These are phyloP conservation scores for Meteorus sp. DNA, from an alignment of 1,140 invertebrate genomes.

Conservation along the genomic window DNA sequence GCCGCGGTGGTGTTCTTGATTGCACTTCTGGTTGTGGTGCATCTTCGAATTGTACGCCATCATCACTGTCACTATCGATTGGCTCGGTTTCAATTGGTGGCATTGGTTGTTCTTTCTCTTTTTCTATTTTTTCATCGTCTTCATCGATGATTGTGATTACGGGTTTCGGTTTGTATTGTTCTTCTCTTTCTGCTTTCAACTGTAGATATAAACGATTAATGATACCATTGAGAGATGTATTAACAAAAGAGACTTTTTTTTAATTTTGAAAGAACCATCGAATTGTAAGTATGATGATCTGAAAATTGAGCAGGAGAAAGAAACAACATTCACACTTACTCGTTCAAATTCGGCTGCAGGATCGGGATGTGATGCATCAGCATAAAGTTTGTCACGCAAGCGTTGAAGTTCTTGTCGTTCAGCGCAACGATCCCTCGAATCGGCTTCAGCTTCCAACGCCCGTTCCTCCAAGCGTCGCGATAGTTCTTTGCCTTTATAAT, in stretches of 20 bases:
- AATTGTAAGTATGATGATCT: background rate
- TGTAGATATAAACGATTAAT: too few relatives aligned
- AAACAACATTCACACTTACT: conserved; percentile 49
- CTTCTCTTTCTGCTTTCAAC: conserved; percentile 76
- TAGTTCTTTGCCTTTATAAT: conserved; percentile 93
- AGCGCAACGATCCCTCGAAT: conserved; percentile 84
- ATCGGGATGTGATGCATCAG: conserved; percentile 75
- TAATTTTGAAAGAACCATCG: too few relatives aligned
- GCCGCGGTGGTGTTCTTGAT: conserved; percentile 51
- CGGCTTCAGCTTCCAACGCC: conserved; percentile 88
- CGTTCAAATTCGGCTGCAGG: conserved; percentile 81
- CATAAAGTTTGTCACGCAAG: conserved; percentile 79
- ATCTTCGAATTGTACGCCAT: conserved; percentile 53
- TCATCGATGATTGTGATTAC: conserved; percentile 65
- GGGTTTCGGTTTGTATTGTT: conserved; percentile 80
- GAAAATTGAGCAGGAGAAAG: background rate
- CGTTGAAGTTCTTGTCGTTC: conserved; percentile 94
- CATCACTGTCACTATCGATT: conserved; percentile 66
- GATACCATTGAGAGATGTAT: too few relatives aligned
- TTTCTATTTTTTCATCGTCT: conserved; percentile 56
- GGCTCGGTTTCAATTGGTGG: conserved; percentile 68
- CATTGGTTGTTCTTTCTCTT: conserved; percentile 56
- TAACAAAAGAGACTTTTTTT: too few relatives aligned
- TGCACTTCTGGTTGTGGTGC: conserved; percentile 43
- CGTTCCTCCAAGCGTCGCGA: conserved; percentile 85